Evolutionary conservation across 2,888 invertebrate genomes (phyloP).

Genomic region (Scaptomyza caliginosa): DNA sequence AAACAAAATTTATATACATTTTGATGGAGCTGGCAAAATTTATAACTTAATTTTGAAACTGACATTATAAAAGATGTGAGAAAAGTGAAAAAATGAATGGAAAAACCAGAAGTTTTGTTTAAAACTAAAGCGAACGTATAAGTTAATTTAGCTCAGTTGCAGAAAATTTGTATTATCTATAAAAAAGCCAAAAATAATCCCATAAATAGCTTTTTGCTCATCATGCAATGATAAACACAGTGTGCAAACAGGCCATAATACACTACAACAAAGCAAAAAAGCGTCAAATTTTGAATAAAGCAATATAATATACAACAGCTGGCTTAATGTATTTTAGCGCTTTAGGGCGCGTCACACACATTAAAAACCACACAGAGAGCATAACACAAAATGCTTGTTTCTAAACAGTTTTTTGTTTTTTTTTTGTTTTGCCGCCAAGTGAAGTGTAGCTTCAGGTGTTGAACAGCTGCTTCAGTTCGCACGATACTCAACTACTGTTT

Average conservation of each 20-base stretch:
- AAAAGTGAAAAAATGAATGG: too few relatives aligned
- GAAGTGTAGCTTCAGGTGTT: conserved; percentile 70
- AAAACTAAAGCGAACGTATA: too few relatives aligned
- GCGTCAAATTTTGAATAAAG: conserved; percentile 8
- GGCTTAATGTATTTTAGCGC: conserved; percentile 74
- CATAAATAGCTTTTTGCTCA: conserved; percentile 1
- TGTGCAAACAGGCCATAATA: not conserved
- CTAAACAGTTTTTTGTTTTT: conserved; percentile 3
- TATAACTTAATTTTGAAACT: conserved; percentile 52
- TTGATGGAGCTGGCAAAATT: conserved; percentile 41
- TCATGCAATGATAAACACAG: conserved; percentile 22
- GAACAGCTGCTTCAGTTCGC: conserved; percentile 58
- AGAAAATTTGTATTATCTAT: too few relatives aligned
- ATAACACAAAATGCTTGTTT: conserved; percentile 17
- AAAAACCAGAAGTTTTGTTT: too few relatives aligned
- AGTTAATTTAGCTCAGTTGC: too few relatives aligned
- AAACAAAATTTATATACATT: conserved; percentile 17
- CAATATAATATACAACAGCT: conserved; percentile 31
- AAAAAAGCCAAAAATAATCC: too few relatives aligned
- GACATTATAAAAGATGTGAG: not conserved
- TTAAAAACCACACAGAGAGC: conserved; percentile 27
- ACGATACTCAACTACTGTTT: conserved; percentile 37
- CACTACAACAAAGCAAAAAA: not conserved
- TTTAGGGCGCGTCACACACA: conserved; percentile 42
- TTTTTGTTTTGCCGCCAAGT: conserved; percentile 16